Conservation (phyloP, 2,888 invertebrate species). For the Beris morrisii region DNA sequence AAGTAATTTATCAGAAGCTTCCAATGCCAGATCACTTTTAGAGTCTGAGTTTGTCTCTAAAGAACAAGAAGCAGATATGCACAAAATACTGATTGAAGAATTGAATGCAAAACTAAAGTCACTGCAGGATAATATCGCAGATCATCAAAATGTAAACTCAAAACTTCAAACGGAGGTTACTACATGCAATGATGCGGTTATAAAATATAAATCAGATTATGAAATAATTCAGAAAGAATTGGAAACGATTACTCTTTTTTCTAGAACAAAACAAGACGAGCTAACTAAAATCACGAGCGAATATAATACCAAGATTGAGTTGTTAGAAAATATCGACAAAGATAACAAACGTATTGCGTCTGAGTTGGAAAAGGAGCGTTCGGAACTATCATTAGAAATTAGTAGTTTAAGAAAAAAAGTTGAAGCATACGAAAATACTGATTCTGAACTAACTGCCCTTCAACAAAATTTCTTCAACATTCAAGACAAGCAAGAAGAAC, state of each 20-base stretch:
- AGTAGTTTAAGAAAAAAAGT: constrained; percentile 47
- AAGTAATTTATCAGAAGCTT: constrained; percentile 4
- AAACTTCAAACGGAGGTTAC: background rate
- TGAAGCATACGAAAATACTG: constrained; percentile 48
- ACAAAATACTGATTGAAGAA: constrained; percentile 42
- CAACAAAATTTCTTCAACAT: constrained; percentile 53
- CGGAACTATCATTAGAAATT: constrained; percentile 43
- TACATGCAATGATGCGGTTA: background rate
- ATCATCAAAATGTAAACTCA: background rate
- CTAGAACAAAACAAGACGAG: background rate
- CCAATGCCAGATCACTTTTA: constrained; percentile 1
- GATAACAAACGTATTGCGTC: background rate
- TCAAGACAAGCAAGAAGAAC: constrained; percentile 57
- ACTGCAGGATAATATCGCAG: constrained; percentile 43
- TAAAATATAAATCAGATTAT: background rate
- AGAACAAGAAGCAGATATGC: constrained; percentile 20
- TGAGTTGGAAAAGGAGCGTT: background rate
- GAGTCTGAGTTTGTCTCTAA: constrained; percentile 15
- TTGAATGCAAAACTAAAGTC: constrained; percentile 45
- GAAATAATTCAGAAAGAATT: constrained; percentile 2
- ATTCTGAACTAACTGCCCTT: background rate
- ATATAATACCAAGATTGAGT: background rate
- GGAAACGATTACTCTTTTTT: background rate
- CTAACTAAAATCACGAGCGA: background rate
- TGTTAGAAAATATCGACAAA: background rate